phyloP scores from a whole-genome alignment of 2,113 vertebrate species.

The Callospermophilus lateralis region DNA sequence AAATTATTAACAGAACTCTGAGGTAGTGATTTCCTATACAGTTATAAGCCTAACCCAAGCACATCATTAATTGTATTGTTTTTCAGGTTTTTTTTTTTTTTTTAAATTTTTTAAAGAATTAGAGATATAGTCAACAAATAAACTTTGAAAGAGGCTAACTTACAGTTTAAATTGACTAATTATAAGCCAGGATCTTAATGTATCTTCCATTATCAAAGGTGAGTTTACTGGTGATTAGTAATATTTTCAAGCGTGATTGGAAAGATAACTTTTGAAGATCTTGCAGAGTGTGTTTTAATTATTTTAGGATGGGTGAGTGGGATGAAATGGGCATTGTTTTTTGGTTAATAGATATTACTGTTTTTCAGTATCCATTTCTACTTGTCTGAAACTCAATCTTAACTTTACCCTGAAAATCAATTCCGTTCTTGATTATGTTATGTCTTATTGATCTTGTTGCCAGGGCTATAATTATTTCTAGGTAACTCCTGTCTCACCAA shows the following conservation, averaged over 20 bases:
- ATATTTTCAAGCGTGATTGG: not conserved
- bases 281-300: not conserved
- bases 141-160: slow-evolving; percentile 48
- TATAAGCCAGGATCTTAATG: slow-evolving; percentile 10
- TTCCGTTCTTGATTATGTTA: not conserved
- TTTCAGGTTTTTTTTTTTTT: not conserved
- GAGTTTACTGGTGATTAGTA: slow-evolving; percentile 20
- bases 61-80: not conserved
- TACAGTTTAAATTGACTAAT: not conserved
- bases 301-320: not conserved
- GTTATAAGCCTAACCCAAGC: slow-evolving; percentile 28
- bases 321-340: not conserved
- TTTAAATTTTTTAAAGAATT: not conserved
- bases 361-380: not conserved
- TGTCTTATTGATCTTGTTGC: slow-evolving; percentile 42
- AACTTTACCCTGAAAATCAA: not conserved
- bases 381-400: not conserved
- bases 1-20: not conserved
- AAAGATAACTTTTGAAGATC: slow-evolving; percentile 20
- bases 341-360: not conserved
- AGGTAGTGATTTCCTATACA: not conserved
- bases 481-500: not conserved
- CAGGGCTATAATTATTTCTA: slow-evolving; percentile 22
- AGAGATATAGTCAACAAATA: slow-evolving; percentile 17
- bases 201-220: slow-evolving; percentile 23